Percentiles rank a stretch among this genome's conserved stretches.
phyloP scores from a whole-genome alignment of 2,797 vertebrate genomes.

The Phoebastria nigripes region DNA sequence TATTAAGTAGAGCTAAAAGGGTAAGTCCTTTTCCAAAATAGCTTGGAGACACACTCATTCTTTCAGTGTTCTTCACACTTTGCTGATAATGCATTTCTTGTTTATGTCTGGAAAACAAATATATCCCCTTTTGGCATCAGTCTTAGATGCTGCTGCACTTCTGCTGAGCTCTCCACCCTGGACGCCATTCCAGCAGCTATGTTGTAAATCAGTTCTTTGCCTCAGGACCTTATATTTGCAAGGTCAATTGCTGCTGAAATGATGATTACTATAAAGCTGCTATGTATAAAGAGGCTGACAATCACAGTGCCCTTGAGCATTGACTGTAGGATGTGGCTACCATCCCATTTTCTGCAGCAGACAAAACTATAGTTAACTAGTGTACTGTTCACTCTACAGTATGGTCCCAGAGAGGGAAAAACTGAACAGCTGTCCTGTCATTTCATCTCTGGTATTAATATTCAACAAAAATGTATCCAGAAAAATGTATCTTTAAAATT shows the following conservation, averaged over 20 bases:
- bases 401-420: neutral
- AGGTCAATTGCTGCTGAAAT: slow-evolving; percentile 57
- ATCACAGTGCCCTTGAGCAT: slow-evolving; percentile 39
- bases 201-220: slow-evolving; percentile 36
- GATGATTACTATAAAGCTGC: slow-evolving; percentile 46
- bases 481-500: neutral
- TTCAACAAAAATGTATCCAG: neutral
- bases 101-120: slow-evolving; percentile 9
- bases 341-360: neutral
- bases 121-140: neutral
- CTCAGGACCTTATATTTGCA: slow-evolving; percentile 40
- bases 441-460: neutral
- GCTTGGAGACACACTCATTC: neutral
- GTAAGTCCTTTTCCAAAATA: neutral
- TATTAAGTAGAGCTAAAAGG: neutral
- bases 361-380: neutral
- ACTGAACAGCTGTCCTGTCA: neutral
- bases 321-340: slow-evolving; percentile 7
- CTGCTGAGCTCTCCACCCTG: neutral
- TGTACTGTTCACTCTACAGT: neutral
- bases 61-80: slow-evolving; percentile 32
- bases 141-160: neutral
- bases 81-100: slow-evolving; percentile 32
- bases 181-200: neutral
- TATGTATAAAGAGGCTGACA: slow-evolving; percentile 7